Conservation (phyloP, 1,140 invertebrate genomes). For the Pseudoatta argentina region DNA sequence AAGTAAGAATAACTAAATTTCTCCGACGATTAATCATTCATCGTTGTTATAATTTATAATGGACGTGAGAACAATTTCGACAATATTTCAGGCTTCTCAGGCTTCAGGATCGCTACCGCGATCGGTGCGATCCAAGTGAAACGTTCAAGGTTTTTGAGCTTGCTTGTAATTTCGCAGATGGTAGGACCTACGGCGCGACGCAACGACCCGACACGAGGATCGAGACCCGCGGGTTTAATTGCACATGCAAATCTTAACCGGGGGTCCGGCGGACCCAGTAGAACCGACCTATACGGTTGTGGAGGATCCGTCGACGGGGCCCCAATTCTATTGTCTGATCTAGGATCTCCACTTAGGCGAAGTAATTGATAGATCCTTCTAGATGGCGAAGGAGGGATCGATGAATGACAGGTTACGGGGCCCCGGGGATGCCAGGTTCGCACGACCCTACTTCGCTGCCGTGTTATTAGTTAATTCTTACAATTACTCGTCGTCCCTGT, state of each 20-base stretch:
- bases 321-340: slow-evolving; percentile 81
- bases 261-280: background rate
- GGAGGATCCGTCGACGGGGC: slow-evolving; percentile 60
- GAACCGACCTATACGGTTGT: background rate
- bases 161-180: slow-evolving; percentile 51
- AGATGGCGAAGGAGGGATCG: slow-evolving; percentile 74
- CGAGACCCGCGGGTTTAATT: slow-evolving; percentile 65
- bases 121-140: slow-evolving; percentile 29
- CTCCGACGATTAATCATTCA: slow-evolving; percentile 2
- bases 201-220: slow-evolving; percentile 34
- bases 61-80: slow-evolving; percentile 8
- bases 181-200: background rate
- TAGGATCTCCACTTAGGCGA: slow-evolving; percentile 78
- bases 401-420: slow-evolving; percentile 80
- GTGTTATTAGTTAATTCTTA: slow-evolving; percentile 83
- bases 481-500: slow-evolving; percentile 81
- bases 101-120: background rate
- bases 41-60: background rate
- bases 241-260: slow-evolving; percentile 71
- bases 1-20: background rate
- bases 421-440: slow-evolving; percentile 78
- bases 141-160: slow-evolving; percentile 26
- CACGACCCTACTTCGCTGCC: slow-evolving; percentile 81
- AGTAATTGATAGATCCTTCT: slow-evolving; percentile 81
- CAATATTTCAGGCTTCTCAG: slow-evolving; percentile 26